These are phyloP conservation scores for Rhadinocentrus ornatus DNA, from an alignment of 2,797 vertebrate genomes.

Conservation along the genomic window DNA sequence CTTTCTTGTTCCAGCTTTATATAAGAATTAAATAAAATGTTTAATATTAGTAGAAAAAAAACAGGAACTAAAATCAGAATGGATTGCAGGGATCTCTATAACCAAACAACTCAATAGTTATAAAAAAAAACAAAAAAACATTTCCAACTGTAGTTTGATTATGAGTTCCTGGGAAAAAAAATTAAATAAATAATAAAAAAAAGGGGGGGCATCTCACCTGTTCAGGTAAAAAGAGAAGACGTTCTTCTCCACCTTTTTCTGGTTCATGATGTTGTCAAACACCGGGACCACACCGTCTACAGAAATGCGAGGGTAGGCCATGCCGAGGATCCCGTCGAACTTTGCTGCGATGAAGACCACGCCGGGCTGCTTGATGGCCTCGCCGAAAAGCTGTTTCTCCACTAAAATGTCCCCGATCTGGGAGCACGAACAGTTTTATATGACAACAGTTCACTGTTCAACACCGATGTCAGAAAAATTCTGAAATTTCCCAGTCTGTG, in stretches of 20 bases:
- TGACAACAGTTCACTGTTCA: background rate
- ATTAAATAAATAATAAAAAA: too few relatives aligned
- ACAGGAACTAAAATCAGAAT: too few relatives aligned
- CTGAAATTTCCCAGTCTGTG: too few relatives aligned
- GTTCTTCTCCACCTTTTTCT: constrained; percentile 89
- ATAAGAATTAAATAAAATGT: background rate
- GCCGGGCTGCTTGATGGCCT: constrained; percentile 94
- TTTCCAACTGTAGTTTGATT: too few relatives aligned
- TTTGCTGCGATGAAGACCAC: constrained; percentile 91
- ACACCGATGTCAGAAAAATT: background rate
- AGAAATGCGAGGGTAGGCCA: constrained; percentile 89
- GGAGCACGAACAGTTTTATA: background rate
- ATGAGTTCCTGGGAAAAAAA: too few relatives aligned
- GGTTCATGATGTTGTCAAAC: constrained; percentile 93
- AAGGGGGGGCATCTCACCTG: too few relatives aligned
- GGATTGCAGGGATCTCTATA: background rate
- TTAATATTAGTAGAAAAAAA: background rate
- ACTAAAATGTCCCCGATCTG: constrained; percentile 80
- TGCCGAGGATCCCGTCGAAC: constrained; percentile 96
- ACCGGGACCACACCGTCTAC: constrained; percentile 88
- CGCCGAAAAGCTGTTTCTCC: constrained; percentile 89
- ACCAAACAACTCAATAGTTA: too few relatives aligned
- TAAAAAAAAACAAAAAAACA: too few relatives aligned
- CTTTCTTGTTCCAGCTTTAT: background rate
- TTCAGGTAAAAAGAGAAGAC: constrained; percentile 95